Evolutionary conservation across 2,888 invertebrate genomes (phyloP).

Genomic region (Lypha dubia): DNA sequence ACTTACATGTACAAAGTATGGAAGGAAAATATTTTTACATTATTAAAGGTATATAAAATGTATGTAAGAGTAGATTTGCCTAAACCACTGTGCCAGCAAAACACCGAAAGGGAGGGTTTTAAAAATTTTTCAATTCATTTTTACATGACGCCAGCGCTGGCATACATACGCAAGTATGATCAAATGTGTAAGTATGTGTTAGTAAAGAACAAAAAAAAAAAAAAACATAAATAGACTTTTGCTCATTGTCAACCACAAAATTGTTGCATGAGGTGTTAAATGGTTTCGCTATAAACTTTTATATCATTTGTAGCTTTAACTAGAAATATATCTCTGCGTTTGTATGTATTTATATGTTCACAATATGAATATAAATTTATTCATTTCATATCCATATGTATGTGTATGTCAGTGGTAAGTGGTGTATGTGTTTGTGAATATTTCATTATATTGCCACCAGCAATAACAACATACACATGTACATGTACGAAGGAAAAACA

Average conservation of each 20-base stretch:
- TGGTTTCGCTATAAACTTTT: constrained; percentile 74
- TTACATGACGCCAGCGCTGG: background rate
- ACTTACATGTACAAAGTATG: constrained; percentile 15
- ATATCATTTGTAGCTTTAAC: constrained; percentile 71
- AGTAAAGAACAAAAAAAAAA: constrained; percentile 24
- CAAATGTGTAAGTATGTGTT: constrained; percentile 9
- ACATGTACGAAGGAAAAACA: background rate
- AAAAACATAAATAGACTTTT: no score
- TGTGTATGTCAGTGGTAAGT: constrained; percentile 2
- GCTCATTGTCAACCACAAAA: constrained; percentile 82
- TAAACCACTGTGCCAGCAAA: constrained; percentile 24
- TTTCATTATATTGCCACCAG: constrained; percentile 64
- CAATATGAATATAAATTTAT: constrained; percentile 64
- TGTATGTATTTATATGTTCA: constrained; percentile 36
- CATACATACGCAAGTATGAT: background rate
- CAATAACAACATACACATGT: constrained; percentile 33
- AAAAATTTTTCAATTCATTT: constrained; percentile 57
- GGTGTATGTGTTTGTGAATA: constrained; percentile 56
- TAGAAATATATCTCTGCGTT: constrained; percentile 31
- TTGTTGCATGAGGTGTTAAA: constrained; percentile 82
- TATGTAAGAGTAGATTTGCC: constrained; percentile 47
- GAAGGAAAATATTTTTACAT: constrained; percentile 65
- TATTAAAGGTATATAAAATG: constrained; percentile 66
- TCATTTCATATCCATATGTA: constrained; percentile 23
- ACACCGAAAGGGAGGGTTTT: constrained; percentile 63